Conservation (phyloP, 2,113 vertebrate species). For the Mixornis gularis region DNA sequence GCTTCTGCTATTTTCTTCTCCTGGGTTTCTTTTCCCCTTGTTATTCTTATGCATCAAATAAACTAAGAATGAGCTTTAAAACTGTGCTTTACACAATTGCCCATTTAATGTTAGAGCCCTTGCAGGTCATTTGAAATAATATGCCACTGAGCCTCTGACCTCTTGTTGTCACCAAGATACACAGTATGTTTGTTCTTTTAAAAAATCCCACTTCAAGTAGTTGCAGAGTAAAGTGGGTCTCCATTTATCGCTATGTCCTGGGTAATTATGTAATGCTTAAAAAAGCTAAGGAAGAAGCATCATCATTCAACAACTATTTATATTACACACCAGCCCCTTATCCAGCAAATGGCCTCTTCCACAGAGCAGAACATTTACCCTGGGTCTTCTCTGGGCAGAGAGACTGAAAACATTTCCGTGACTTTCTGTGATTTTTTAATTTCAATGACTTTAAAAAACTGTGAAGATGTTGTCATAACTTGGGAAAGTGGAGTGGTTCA, state of each 20-base stretch:
- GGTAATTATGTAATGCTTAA: background rate
- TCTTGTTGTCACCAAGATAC: background rate
- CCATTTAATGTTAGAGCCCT: background rate
- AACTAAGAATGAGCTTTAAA: background rate
- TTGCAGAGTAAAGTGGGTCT: background rate
- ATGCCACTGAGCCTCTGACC: background rate
- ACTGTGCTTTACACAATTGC: background rate
- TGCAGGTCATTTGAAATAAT: background rate
- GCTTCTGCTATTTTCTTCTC: background rate
- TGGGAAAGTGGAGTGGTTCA: background rate
- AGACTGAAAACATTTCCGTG: background rate
- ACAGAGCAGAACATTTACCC: background rate
- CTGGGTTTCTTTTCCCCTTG: background rate
- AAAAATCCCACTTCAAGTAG: background rate
- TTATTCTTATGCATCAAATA: background rate
- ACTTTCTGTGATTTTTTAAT: background rate
- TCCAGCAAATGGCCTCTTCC: background rate
- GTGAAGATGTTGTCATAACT: background rate
- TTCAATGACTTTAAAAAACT: background rate
- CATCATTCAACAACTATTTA: background rate
- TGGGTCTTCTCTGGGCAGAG: background rate
- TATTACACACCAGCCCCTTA: background rate
- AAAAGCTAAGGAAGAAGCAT: background rate
- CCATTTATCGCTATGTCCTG: background rate
- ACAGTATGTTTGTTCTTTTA: background rate